Evolutionary conservation across 2,797 vertebrate species (phyloP), one percentile per base, ranked within the genome.

Genomic region (Loris lydekkerianus): DNA sequence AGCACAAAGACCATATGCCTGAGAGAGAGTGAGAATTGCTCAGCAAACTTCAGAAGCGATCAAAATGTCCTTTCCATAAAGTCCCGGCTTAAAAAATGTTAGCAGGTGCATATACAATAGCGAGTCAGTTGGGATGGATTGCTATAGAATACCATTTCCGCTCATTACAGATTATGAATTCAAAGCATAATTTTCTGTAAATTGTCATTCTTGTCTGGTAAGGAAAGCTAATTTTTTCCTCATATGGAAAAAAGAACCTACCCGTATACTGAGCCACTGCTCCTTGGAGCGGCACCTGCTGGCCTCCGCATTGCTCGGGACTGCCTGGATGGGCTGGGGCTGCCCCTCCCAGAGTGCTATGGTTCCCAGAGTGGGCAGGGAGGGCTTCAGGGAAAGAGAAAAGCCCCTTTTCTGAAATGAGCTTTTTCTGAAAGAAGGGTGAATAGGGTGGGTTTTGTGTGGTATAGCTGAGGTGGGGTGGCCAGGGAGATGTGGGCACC

Each of bases 21-120:
- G 89, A 29, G 96, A 96, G 97, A 77, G 78, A 72, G 83, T 86
- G 80, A 81, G 96, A 91, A 96, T 91, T 73, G 96, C 96, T 95
- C 94, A 20, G 96, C 97, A 96, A 96, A 97, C 97, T 97, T 97
- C 93, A 93, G 95, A 96, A 96, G 82, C 69, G 78, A 97, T 95
- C 97, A 93, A 95, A 96, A 97, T 94, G 97, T 95, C 97, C 97
- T 96, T 93, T 97, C 96, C 91, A 67, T 77, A 78, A 96, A 97
- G 96, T 93, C 97, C 91, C 72, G 0, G 96, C 97, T 95, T 97
- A 85, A 97, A 97, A 94, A 96, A 85, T 94, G 97, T 97, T 89
- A 96, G 97, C 97, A 98, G 97, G 97, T 97, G 97, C 83, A 0
- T 70, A 23, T 86, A 96, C 97, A 97, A 97, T 95, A 93, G 97